A percentile compares a stretch with the other conserved stretches of the same genome.
Evolutionary conservation across 2,888 invertebrate species (phyloP).

Genomic region (Crocallis elinguaria): DNA sequence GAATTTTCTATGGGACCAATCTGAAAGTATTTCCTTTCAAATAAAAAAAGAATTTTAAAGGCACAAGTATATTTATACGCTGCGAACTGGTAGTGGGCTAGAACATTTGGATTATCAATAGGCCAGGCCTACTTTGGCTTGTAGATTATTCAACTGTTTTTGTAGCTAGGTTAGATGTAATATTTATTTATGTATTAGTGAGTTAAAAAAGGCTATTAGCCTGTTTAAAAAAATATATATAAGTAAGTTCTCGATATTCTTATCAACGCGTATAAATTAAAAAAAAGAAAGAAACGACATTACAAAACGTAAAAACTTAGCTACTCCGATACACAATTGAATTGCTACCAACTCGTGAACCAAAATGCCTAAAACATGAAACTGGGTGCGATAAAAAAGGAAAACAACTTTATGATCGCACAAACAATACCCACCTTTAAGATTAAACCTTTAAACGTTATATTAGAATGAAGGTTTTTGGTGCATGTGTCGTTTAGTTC

Average conservation of each 20-base stretch:
- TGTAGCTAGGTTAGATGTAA: too few relatives aligned
- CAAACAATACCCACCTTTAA: conserved; percentile 44
- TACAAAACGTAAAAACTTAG: conserved; percentile 36
- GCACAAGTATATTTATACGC: too few relatives aligned
- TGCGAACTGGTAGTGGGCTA: too few relatives aligned
- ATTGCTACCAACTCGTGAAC: conserved; percentile 58
- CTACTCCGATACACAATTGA: conserved; percentile 48
- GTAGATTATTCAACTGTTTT: too few relatives aligned
- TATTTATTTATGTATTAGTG: too few relatives aligned
- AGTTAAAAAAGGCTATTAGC: background rate
- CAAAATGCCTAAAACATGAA: conserved; percentile 68
- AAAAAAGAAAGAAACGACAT: conserved; percentile 17
- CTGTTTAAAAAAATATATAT: background rate
- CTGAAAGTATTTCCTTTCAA: too few relatives aligned
- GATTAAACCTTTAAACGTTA: conserved; percentile 33
- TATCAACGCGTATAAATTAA: conserved; percentile 9
- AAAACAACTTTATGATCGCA: conserved; percentile 44
- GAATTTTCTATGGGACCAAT: too few relatives aligned
- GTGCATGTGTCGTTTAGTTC: conserved; percentile 49
- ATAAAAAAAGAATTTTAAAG: too few relatives aligned
- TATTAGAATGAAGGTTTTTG: conserved; percentile 32
- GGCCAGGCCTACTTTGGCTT: too few relatives aligned
- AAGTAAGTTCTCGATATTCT: conserved; percentile 1
- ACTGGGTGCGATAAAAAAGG: conserved; percentile 62
- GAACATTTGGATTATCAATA: too few relatives aligned